These are phyloP conservation scores for Cettia cetti DNA, from an alignment of 2,113 vertebrate species.

Conservation along the genomic window DNA sequence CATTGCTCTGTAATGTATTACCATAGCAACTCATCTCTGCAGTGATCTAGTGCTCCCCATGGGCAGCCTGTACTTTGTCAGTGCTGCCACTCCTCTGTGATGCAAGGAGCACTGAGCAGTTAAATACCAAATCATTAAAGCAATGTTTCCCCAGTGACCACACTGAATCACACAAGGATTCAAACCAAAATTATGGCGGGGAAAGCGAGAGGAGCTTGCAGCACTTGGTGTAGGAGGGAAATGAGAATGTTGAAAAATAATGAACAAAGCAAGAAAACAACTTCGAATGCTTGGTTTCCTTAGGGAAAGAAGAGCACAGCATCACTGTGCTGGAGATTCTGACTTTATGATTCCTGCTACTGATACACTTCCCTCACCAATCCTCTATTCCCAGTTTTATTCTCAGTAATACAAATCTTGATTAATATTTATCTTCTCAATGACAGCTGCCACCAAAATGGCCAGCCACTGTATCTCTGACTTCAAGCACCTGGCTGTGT, in stretches of 20 bases:
- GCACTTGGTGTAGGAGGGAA: neutral
- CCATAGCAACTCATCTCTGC: constrained; percentile 39
- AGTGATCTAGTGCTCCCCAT: constrained; percentile 12
- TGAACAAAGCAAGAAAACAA: neutral
- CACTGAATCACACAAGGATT: neutral
- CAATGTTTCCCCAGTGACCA: constrained; percentile 22
- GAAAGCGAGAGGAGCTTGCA: neutral
- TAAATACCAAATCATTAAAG: constrained; percentile 55
- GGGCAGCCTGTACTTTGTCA: constrained; percentile 43
- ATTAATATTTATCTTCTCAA: neutral
- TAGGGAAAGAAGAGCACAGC: neutral
- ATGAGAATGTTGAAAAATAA: neutral
- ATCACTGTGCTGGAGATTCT: neutral
- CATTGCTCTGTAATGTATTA: constrained; percentile 27
- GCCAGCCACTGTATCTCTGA: neutral
- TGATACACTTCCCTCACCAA: neutral
- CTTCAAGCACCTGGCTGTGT: neutral
- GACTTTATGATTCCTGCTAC: neutral
- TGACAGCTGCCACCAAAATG: neutral
- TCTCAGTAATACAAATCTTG: neutral
- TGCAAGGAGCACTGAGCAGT: constrained; percentile 31
- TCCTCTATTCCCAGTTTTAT: neutral
- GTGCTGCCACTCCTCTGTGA: neutral
- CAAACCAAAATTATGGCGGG: neutral
- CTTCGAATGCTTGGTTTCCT: neutral